These are phyloP conservation scores for Mormyrops boulengeri DNA, from an alignment of 2,797 vertebrate genomes.

Conservation along the genomic window DNA sequence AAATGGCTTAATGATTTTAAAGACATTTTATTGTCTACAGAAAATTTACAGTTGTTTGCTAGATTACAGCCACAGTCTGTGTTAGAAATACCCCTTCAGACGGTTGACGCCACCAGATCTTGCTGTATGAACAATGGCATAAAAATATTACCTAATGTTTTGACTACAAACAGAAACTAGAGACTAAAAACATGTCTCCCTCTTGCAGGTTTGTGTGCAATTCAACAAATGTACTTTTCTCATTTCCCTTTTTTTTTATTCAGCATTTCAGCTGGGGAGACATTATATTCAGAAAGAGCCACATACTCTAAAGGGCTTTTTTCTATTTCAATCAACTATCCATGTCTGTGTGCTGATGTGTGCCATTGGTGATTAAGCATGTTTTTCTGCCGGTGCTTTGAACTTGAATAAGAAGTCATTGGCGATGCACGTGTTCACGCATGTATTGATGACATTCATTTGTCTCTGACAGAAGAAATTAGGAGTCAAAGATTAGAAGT, in stretches of 20 bases:
- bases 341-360: not conserved
- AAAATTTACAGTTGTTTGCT: not conserved
- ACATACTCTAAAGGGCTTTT: not conserved
- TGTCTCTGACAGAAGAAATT: conserved; percentile 5
- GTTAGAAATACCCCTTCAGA: not conserved
- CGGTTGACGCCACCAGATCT: not conserved
- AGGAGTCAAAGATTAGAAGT: conserved; percentile 11
- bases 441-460: conserved; percentile 9
- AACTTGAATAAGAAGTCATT: conserved; percentile 8
- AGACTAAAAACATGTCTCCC: not conserved
- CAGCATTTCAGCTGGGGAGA: not conserved
- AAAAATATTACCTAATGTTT: not conserved
- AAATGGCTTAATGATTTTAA: not conserved
- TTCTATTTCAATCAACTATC: conserved; percentile 2
- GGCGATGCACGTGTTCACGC: not conserved
- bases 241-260: not conserved
- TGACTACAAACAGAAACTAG: not conserved
- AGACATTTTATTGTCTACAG: not conserved
- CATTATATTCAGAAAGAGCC: not conserved
- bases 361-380: conserved; percentile 1
- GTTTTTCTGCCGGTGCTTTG: not conserved
- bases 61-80: not conserved
- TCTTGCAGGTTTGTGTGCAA: not conserved
- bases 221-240: not conserved
- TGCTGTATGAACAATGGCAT: not conserved